These are phyloP conservation scores for Austrofundulus limnaeus DNA, from an alignment of 2,113 vertebrate genomes.

Conservation along the genomic window DNA sequence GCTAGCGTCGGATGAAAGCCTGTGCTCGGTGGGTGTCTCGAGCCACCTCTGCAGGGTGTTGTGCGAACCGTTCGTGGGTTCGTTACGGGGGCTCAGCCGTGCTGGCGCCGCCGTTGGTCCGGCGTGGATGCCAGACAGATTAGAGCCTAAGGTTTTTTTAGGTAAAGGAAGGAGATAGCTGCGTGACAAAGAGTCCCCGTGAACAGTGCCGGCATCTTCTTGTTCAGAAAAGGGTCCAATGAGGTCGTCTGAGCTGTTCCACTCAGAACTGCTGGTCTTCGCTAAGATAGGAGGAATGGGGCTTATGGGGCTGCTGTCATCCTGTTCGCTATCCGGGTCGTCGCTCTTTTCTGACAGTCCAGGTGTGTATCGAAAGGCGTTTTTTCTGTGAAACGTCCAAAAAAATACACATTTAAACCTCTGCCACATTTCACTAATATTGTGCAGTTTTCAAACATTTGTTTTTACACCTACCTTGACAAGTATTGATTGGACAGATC, in stretches of 20 bases:
- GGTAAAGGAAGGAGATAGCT: conserved; percentile 80
- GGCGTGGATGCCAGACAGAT: conserved; percentile 28
- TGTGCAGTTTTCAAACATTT: neutral
- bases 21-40: conserved; percentile 62
- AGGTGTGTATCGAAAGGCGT: conserved; percentile 68
- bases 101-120: conserved; percentile 25
- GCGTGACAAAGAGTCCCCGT: conserved; percentile 37
- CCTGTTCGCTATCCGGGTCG: conserved; percentile 39
- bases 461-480: conserved; percentile 67
- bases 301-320: conserved; percentile 53
- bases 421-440: neutral
- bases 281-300: conserved; percentile 44
- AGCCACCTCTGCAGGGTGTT: conserved; percentile 60
- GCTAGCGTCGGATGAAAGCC: conserved; percentile 70
- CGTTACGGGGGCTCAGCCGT: conserved; percentile 25
- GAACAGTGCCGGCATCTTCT: conserved; percentile 48
- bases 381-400: conserved; percentile 40
- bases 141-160: conserved; percentile 78
- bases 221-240: conserved; percentile 68
- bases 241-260: conserved; percentile 79
- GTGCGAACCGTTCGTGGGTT: conserved; percentile 51
- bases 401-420: neutral
- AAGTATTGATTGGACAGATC: conserved; percentile 71
- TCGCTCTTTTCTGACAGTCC: conserved; percentile 49
- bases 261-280: conserved; percentile 78